Evolutionary conservation across 2,888 invertebrate genomes (phyloP).

Genomic region (Seira sanloemensis): DNA sequence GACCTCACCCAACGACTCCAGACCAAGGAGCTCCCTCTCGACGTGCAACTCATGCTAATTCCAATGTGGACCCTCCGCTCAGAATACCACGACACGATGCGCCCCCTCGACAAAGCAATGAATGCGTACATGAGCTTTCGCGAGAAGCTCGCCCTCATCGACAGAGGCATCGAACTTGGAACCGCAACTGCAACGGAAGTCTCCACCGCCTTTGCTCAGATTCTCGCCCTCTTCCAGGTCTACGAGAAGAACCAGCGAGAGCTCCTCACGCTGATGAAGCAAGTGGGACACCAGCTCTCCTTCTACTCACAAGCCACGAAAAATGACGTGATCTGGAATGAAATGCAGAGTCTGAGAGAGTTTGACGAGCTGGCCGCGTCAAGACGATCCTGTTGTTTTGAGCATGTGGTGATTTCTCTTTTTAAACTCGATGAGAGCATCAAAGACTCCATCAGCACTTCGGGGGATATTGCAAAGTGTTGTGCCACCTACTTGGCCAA

Average conservation of each 20-base stretch:
- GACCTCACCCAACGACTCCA: constrained; percentile 25
- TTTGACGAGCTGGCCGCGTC: constrained; percentile 25
- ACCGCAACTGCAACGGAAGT: constrained; percentile 28
- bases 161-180: constrained; percentile 33
- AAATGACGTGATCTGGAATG: constrained; percentile 42
- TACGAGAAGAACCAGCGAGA: constrained; percentile 34
- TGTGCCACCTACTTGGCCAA: constrained; percentile 32
- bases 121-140: constrained; percentile 36
- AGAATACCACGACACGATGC: constrained; percentile 27
- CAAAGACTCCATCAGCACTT: constrained; percentile 27
- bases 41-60: constrained; percentile 40
- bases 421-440: constrained; percentile 43
- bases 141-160: constrained; percentile 25
- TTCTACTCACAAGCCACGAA: constrained; percentile 25
- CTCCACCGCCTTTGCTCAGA: constrained; percentile 19
- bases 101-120: constrained; percentile 39
- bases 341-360: constrained; percentile 29
- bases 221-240: constrained; percentile 12
- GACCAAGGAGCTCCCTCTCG: constrained; percentile 16
- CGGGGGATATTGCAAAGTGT: constrained; percentile 33
- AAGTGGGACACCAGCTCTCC: constrained; percentile 27
- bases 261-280: constrained; percentile 6
- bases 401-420: constrained; percentile 37
- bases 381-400: constrained; percentile 36
- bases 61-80: constrained; percentile 49